Evolutionary conservation across 2,888 invertebrate genomes (phyloP).

Genomic region (Athalia circularis): DNA sequence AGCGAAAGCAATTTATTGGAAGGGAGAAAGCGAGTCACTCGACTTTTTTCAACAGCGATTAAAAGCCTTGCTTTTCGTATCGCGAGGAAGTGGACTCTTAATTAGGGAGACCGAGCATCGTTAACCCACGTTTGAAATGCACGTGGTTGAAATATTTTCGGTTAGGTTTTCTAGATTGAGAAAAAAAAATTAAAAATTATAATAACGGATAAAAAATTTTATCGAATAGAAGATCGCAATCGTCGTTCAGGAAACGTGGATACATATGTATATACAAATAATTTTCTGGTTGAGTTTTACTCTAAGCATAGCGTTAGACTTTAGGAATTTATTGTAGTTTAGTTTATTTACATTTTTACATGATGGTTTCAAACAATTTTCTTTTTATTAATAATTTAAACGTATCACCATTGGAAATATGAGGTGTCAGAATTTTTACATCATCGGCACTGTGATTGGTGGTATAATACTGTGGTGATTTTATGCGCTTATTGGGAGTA

Average conservation of each 20-base stretch:
- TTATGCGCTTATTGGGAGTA: neutral
- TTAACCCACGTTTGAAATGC: neutral
- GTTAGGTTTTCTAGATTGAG: neutral
- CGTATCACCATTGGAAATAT: conserved; percentile 6
- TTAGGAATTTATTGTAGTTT: conserved; percentile 44
- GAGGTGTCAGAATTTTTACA: conserved; percentile 21
- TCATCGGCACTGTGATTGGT: neutral
- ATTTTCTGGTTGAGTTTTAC: too few species aligned
- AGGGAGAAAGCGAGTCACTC: neutral
- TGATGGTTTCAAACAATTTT: conserved; percentile 51
- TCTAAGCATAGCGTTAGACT: neutral
- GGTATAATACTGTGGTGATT: neutral
- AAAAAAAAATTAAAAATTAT: neutral
- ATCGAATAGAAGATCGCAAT: too few species aligned
- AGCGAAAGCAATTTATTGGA: neutral
- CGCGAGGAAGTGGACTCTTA: neutral
- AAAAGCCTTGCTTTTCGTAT: conserved; percentile 3
- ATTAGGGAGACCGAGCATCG: conserved; percentile 15
- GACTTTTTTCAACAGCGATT: conserved; percentile 4
- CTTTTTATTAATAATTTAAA: neutral
- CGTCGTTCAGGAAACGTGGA: too few species aligned
- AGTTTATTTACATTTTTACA: conserved; percentile 71
- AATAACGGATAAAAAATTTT: neutral
- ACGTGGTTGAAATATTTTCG: neutral
- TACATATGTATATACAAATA: too few species aligned